phyloP scores from a whole-genome alignment of 2,797 vertebrate genomes.

The Mico argentatus region DNA sequence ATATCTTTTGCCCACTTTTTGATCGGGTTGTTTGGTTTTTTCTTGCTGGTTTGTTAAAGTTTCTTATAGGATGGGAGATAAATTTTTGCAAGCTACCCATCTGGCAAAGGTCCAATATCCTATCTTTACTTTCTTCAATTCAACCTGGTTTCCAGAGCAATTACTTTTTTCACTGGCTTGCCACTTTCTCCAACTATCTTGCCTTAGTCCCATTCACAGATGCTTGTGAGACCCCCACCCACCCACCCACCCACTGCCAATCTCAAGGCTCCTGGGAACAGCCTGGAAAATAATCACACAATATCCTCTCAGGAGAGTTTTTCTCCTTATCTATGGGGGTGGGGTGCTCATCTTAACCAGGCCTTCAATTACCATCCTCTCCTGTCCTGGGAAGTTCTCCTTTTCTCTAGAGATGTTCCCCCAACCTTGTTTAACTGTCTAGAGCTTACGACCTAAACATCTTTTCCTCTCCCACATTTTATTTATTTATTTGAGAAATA shows the following conservation, averaged over 20 bases:
- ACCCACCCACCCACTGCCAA: too few species aligned
- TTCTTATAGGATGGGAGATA: too few species aligned
- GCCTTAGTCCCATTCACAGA: neutral
- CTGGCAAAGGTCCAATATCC: neutral
- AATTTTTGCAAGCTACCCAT: neutral
- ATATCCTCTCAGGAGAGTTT: neutral
- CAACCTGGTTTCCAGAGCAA: neutral
- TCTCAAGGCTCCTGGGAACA: neutral
- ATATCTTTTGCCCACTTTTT: too few species aligned
- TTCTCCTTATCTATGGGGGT: neutral
- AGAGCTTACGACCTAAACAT: neutral
- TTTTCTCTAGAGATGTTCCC: neutral
- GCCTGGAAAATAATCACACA: neutral
- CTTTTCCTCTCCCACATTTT: neutral
- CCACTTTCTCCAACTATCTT: neutral
- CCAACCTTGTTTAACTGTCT: neutral
- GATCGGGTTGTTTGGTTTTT: too few species aligned
- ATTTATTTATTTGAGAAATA: neutral
- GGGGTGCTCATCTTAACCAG: neutral
- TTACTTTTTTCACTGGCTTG: neutral
- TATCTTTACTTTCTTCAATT: neutral
- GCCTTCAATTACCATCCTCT: neutral
- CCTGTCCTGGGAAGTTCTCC: neutral
- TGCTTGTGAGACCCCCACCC: neutral
- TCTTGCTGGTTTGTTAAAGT: too few species aligned